Percentiles rank a stretch among this genome's conserved stretches.
These are phyloP conservation scores for Misgurnus mizolepis DNA, from an alignment of 2,113 vertebrate genomes.

Conservation along the genomic window DNA sequence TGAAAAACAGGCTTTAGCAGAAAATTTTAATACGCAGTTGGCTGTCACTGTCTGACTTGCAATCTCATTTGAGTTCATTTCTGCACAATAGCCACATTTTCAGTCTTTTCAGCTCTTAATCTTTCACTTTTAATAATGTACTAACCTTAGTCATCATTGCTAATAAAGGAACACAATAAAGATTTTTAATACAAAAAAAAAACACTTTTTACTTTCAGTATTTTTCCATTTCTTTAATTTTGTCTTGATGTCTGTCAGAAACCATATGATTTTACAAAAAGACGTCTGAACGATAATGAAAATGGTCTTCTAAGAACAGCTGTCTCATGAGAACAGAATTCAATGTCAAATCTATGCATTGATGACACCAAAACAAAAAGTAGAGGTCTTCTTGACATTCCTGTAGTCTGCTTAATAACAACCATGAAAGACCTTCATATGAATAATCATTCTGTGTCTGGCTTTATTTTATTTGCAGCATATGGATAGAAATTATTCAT, in stretches of 20 bases:
- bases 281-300: neutral
- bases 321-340: neutral
- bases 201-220: neutral
- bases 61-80: slow-evolving; percentile 42
- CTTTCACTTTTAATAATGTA: slow-evolving; percentile 59
- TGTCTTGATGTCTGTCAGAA: neutral
- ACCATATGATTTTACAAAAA: neutral
- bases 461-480: neutral
- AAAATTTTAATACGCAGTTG: slow-evolving; percentile 59
- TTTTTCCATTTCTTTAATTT: neutral
- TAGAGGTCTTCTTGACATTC: neutral
- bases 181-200: neutral
- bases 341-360: neutral
- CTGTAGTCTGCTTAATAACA: neutral
- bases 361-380: neutral
- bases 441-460: neutral
- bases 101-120: slow-evolving; percentile 44
- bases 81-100: slow-evolving; percentile 16
- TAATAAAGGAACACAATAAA: slow-evolving; percentile 16
- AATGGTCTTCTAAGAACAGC: slow-evolving; percentile 3
- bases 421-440: slow-evolving; percentile 1
- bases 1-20: slow-evolving; percentile 51
- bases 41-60: slow-evolving; percentile 52
- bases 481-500: neutral
- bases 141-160: slow-evolving; percentile 14